A percentile compares a stretch with the other conserved stretches of the same genome.
Conservation (phyloP, 2,797 vertebrate genomes). For the Scomberomorus guttatus region DNA sequence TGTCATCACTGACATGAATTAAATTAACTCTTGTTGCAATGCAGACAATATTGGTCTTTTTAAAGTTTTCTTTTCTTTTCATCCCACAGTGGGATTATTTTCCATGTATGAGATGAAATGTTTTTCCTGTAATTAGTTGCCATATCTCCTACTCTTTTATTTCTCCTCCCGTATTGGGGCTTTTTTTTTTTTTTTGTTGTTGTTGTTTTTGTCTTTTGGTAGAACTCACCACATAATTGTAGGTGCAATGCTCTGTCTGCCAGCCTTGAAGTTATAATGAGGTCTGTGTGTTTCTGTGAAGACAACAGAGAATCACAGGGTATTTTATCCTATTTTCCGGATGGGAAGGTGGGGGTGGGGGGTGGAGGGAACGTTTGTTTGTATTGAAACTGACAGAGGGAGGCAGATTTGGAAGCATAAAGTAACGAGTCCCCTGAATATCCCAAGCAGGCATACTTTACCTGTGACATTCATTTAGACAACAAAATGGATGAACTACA, state of each 20-base stretch:
- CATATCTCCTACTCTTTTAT: conserved; percentile 68
- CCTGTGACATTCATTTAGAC: conserved; percentile 80
- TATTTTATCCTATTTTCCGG: conserved; percentile 81
- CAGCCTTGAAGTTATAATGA: conserved; percentile 88
- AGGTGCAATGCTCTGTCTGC: conserved; percentile 79
- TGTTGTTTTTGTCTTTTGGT: conserved; percentile 74
- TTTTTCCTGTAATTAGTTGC: conserved; percentile 80
- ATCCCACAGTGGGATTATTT: conserved; percentile 70
- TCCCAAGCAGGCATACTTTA: conserved; percentile 79
- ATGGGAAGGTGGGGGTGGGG: conserved; percentile 56
- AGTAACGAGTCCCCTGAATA: conserved; percentile 81
- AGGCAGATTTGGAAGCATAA: conserved; percentile 77
- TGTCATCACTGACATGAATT: conserved; percentile 60
- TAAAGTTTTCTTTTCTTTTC: conserved; percentile 51
- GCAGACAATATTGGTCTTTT: conserved; percentile 58
- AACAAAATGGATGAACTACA: conserved; percentile 75
- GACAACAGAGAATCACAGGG: conserved; percentile 77
- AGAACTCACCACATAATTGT: conserved; percentile 78
- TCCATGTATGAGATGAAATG: conserved; percentile 68
- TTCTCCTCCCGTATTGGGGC: conserved; percentile 51
- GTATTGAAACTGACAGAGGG: conserved; percentile 82
- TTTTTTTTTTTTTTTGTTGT: conserved; percentile 25
- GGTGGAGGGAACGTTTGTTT: conserved; percentile 72
- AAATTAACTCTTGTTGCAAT: conserved; percentile 59
- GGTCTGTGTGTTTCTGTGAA: conserved; percentile 81